A percentile compares a stretch with the other conserved stretches of the same genome.
Conservation (phyloP, 2,888 invertebrate genomes). For the Chirona hameri region DNA sequence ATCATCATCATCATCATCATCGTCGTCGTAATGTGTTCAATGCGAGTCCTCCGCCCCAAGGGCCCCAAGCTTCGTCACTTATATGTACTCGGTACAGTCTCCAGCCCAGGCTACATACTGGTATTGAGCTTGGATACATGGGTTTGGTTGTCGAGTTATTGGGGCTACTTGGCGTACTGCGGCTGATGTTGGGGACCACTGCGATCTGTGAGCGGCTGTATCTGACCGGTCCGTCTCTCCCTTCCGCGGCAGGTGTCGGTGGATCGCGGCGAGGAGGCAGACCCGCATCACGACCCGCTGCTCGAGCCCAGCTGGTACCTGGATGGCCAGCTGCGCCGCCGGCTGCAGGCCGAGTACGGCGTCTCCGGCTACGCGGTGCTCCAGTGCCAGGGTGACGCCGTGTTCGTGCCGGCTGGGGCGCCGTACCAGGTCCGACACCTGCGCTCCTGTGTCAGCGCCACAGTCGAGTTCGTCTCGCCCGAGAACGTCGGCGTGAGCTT, state of each 20-base stretch:
- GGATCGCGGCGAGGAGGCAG: slow-evolving; percentile 76
- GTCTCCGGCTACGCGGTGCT: slow-evolving; percentile 93
- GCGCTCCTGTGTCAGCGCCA: slow-evolving; percentile 95
- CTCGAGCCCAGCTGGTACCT: slow-evolving; percentile 96
- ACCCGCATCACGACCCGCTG: slow-evolving; percentile 90
- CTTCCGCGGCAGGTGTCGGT: slow-evolving; percentile 58
- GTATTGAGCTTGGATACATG: too few species aligned
- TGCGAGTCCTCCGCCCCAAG: too few species aligned
- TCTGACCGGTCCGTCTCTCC: neutral
- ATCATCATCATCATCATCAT: too few species aligned
- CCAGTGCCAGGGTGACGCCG: slow-evolving; percentile 93
- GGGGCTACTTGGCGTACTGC: too few species aligned
- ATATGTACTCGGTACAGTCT: too few species aligned
- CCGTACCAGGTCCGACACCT: slow-evolving; percentile 93
- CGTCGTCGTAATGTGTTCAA: too few species aligned
- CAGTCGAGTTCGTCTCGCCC: slow-evolving; percentile 97
- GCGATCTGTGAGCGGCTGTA: too few species aligned
- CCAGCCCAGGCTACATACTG: too few species aligned
- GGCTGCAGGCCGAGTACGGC: slow-evolving; percentile 85
- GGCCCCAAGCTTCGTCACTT: too few species aligned
- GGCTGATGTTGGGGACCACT: too few species aligned
- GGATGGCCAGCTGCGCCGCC: slow-evolving; percentile 77
- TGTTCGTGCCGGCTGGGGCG: slow-evolving; percentile 98
- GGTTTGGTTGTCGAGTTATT: too few species aligned
- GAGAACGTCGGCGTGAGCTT: slow-evolving; percentile 96